These are phyloP conservation scores for Amiota mariae DNA, from an alignment of 2,888 invertebrate genomes.

Conservation along the genomic window DNA sequence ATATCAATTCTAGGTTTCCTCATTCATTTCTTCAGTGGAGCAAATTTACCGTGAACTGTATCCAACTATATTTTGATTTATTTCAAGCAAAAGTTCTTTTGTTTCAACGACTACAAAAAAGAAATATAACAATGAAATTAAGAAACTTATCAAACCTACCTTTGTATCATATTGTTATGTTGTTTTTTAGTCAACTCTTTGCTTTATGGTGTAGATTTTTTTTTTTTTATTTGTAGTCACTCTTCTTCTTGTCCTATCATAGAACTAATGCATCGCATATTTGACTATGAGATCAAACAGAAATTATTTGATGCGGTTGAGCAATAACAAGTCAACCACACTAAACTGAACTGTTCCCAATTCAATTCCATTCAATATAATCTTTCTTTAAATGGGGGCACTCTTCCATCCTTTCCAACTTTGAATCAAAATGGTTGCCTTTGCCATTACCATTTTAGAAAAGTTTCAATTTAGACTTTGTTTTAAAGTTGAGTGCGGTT, in stretches of 20 bases:
- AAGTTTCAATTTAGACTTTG: slow-evolving; percentile 19
- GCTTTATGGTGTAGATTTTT: not conserved
- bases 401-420: not conserved
- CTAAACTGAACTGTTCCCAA: not conserved
- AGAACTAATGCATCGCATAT: slow-evolving; percentile 16
- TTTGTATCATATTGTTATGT: too few relatives aligned
- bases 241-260: not conserved
- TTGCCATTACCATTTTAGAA: not conserved
- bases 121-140: too few relatives aligned
- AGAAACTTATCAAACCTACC: too few relatives aligned
- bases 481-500: not conserved
- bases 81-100: too few relatives aligned
- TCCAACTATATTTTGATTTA: too few relatives aligned
- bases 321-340: not conserved
- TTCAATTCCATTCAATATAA: not conserved
- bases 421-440: not conserved
- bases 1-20: too few relatives aligned
- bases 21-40: too few relatives aligned
- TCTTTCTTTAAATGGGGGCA: not conserved
- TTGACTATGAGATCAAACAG: slow-evolving; percentile 43
- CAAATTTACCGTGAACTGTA: too few relatives aligned
- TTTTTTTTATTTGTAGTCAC: not conserved
- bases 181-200: not conserved
- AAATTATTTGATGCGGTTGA: slow-evolving; percentile 41
- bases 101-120: too few relatives aligned